These are phyloP conservation scores for Bombus consobrinus DNA, from an alignment of 1,140 invertebrate species.

Conservation along the genomic window DNA sequence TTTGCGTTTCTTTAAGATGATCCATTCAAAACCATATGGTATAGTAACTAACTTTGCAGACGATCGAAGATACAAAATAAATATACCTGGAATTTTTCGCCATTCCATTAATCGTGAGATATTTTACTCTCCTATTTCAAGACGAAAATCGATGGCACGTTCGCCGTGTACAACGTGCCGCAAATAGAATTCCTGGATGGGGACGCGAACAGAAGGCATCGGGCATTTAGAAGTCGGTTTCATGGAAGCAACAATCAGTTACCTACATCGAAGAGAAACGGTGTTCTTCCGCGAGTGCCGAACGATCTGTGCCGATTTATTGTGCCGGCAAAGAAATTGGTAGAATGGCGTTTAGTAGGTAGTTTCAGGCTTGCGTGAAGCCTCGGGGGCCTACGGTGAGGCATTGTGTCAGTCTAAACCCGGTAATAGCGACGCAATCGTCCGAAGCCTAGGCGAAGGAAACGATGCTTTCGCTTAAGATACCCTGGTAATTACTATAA, in stretches of 20 bases:
- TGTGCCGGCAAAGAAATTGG: slow-evolving; percentile 36
- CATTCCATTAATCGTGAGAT: not conserved
- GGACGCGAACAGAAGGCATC: not conserved
- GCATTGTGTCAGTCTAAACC: slow-evolving; percentile 54
- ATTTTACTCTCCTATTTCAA: not conserved
- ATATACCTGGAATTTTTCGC: not conserved
- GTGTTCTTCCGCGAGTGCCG: not conserved
- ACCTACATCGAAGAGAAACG: not conserved
- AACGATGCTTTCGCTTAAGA: slow-evolving; percentile 49
- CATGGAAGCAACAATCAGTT: slow-evolving; percentile 5
- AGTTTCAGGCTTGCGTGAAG: slow-evolving; percentile 30
- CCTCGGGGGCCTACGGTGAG: slow-evolving; percentile 36
- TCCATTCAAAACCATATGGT: too few species aligned
- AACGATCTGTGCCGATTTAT: slow-evolving; percentile 47
- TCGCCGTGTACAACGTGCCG: not conserved
- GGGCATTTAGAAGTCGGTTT: slow-evolving; percentile 15
- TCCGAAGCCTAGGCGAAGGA: slow-evolving; percentile 3
- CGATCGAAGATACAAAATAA: not conserved
- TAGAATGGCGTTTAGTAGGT: slow-evolving; percentile 33
- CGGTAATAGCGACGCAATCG: slow-evolving; percentile 44
- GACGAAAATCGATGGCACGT: not conserved
- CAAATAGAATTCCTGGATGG: slow-evolving; percentile 23
- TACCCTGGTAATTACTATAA: slow-evolving; percentile 59
- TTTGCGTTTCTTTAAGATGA: too few species aligned
- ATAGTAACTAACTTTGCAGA: not conserved